phyloP scores from a whole-genome alignment of 2,797 vertebrate genomes.

The Anguilla anguilla region DNA sequence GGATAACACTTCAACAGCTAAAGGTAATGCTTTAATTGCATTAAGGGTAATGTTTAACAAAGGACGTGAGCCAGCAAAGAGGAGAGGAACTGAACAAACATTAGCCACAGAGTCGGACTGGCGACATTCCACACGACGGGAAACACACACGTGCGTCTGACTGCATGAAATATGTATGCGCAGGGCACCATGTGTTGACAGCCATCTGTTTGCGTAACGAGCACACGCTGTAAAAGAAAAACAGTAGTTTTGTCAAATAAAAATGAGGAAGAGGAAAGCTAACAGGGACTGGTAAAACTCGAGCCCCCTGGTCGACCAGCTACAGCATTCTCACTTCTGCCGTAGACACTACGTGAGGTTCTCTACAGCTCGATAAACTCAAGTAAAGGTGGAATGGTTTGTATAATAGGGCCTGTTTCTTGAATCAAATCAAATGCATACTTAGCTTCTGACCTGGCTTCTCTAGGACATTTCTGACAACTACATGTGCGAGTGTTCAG shows the following conservation, averaged over 20 bases:
- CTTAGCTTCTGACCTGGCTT: background rate
- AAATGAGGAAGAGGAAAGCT: background rate
- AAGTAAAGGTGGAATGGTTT: background rate
- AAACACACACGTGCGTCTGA: background rate
- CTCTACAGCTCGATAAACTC: background rate
- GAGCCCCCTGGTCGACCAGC: background rate
- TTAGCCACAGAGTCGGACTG: background rate
- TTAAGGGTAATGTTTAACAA: slow-evolving; percentile 47
- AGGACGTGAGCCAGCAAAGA: slow-evolving; percentile 45
- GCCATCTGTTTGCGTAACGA: slow-evolving; percentile 34
- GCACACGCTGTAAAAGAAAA: slow-evolving; percentile 15
- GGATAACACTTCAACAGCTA: slow-evolving; percentile 44
- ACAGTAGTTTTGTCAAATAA: background rate
- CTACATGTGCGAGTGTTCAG: background rate
- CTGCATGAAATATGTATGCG: slow-evolving; percentile 24
- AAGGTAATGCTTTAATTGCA: slow-evolving; percentile 45
- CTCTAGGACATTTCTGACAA: background rate
- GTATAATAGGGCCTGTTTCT: background rate
- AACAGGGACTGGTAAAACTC: background rate
- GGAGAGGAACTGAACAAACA: background rate
- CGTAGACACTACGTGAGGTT: background rate
- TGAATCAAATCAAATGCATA: background rate
- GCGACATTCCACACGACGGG: background rate
- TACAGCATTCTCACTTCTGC: background rate
- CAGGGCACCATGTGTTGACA: slow-evolving; percentile 9